phyloP scores from a whole-genome alignment of 2,888 invertebrate genomes.

The Norana najaformis region DNA sequence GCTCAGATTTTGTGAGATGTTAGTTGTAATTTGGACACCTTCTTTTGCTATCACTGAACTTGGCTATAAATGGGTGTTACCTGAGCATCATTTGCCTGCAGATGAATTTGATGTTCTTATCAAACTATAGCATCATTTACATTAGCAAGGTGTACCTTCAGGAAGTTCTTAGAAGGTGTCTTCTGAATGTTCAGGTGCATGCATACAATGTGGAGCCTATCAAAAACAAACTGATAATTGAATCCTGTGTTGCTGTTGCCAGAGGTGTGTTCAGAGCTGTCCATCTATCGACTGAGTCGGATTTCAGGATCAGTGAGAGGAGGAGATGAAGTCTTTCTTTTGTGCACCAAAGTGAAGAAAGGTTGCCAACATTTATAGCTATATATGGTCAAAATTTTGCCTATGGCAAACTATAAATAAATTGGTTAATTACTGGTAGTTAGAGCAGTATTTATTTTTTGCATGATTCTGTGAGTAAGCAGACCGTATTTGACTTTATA shows the following conservation, averaged over 20 bases:
- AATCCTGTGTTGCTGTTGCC: background rate
- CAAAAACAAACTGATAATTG: background rate
- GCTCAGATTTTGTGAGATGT: too few species aligned
- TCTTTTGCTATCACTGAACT: too few species aligned
- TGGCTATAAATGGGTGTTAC: too few species aligned
- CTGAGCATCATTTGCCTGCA: too few species aligned
- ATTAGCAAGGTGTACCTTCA: background rate
- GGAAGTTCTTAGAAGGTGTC: background rate
- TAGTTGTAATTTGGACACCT: too few species aligned
- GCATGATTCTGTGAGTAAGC: background rate
- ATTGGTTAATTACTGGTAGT: background rate
- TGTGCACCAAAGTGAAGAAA: slow-evolving; percentile 21
- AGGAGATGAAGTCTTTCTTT: slow-evolving; percentile 21
- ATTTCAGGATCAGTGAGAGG: slow-evolving; percentile 18
- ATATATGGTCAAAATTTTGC: background rate
- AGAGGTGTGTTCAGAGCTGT: slow-evolving; percentile 21
- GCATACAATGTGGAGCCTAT: background rate
- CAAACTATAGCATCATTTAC: background rate
- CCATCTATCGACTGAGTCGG: background rate
- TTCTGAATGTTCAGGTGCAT: background rate
- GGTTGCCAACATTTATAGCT: background rate
- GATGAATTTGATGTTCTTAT: too few species aligned
- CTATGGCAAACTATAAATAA: background rate
- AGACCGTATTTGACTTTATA: too few species aligned
- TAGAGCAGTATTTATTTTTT: background rate